These are phyloP conservation scores for Brachionus rotundiformis DNA, from an alignment of 1,140 invertebrate genomes.

Conservation along the genomic window DNA sequence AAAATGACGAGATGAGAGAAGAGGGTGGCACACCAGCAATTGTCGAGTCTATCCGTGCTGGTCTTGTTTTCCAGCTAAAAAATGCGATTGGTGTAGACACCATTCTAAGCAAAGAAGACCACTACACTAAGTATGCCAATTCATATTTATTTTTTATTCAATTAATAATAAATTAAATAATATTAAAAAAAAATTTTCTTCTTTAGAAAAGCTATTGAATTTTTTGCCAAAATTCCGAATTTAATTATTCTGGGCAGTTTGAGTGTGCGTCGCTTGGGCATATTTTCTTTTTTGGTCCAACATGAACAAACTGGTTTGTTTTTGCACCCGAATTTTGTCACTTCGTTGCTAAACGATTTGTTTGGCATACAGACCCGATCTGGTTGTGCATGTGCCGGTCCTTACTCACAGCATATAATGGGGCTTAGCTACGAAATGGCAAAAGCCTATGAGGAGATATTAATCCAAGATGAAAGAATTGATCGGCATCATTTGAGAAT, in stretches of 20 bases:
- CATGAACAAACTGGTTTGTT: slow-evolving; percentile 65
- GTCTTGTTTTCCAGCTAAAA: slow-evolving; percentile 81
- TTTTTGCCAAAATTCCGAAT: slow-evolving; percentile 8
- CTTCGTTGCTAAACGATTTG: slow-evolving; percentile 82
- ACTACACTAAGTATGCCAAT: not conserved
- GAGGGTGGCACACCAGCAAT: slow-evolving; percentile 57
- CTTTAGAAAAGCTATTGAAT: slow-evolving; percentile 3
- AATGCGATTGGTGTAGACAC: slow-evolving; percentile 70
- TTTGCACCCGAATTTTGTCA: slow-evolving; percentile 86
- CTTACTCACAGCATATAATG: slow-evolving; percentile 69
- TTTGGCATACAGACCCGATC: slow-evolving; percentile 86
- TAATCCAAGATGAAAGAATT: slow-evolving; percentile 30
- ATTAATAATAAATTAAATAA: not conserved
- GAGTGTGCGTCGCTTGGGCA: not conserved
- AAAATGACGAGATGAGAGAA: slow-evolving; percentile 55
- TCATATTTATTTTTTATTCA: not conserved
- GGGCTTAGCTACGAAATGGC: slow-evolving; percentile 43
- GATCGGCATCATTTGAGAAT: slow-evolving; percentile 50
- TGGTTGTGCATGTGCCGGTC: slow-evolving; percentile 79
- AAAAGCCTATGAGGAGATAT: slow-evolving; percentile 45
- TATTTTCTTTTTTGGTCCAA: slow-evolving; percentile 51
- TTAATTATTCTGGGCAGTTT: not conserved
- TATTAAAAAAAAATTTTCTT: not conserved
- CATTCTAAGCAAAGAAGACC: not conserved
- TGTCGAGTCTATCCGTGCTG: slow-evolving; percentile 73